A percentile compares a stretch with the other conserved stretches of the same genome.
phyloP scores from a whole-genome alignment of 2,888 invertebrate species.

The Phengaris alcon region DNA sequence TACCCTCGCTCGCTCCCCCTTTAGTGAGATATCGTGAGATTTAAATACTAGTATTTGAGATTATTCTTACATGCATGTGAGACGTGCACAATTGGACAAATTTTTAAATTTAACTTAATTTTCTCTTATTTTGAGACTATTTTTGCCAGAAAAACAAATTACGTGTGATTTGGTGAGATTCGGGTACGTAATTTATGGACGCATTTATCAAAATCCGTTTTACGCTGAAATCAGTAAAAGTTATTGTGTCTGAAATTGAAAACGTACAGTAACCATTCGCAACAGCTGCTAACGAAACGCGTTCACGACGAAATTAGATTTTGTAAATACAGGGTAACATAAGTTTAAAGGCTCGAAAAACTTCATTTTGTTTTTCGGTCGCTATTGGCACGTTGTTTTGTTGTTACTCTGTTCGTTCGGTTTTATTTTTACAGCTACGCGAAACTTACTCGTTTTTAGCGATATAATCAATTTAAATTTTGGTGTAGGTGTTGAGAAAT shows the following conservation, averaged over 20 bases:
- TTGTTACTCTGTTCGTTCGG: neutral
- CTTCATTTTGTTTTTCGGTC: neutral
- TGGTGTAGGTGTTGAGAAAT: no score
- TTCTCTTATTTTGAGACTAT: no score
- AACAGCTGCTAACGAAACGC: constrained; percentile 17
- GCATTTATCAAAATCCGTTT: neutral
- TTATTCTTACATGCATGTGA: no score
- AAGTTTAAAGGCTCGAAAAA: constrained; percentile 9
- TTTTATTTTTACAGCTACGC: neutral
- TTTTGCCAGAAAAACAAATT: no score
- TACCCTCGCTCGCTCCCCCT: no score
- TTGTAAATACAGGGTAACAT: constrained; percentile 18
- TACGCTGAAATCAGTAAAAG: constrained; percentile 4
- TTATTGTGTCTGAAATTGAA: constrained; percentile 25
- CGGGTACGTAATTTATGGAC: no score
- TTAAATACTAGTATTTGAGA: no score
- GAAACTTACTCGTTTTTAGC: neutral
- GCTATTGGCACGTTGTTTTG: neutral
- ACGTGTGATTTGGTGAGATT: no score
- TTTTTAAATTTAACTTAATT: no score
- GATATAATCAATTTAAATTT: no score
- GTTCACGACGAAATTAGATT: constrained; percentile 2
- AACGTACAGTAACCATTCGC: constrained; percentile 6
- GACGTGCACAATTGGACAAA: no score
- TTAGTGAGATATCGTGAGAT: no score